A percentile compares a stretch with the other conserved stretches of the same genome.
phyloP scores from a whole-genome alignment of 1,140 invertebrate genomes.

The Drosophila dunni region DNA sequence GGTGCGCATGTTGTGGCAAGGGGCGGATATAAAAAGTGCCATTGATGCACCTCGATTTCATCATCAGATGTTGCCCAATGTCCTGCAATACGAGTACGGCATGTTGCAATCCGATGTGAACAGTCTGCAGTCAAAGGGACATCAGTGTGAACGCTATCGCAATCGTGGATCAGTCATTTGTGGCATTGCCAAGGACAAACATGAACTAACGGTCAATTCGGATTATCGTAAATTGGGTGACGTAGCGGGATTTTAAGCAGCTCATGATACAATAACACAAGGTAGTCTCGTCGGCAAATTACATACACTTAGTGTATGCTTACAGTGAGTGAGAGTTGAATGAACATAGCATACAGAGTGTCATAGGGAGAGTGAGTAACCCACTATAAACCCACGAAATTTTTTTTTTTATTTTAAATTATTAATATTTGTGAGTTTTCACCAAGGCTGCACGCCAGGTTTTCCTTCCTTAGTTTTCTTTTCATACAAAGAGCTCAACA shows the following conservation, averaged over 20 bases:
- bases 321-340: too few relatives aligned
- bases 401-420: too few relatives aligned
- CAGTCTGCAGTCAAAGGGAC: conserved; percentile 88
- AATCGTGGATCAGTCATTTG: conserved; percentile 90
- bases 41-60: conserved; percentile 94
- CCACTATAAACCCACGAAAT: too few relatives aligned
- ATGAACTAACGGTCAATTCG: conserved; percentile 90
- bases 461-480: too few relatives aligned
- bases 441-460: too few relatives aligned
- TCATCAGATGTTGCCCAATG: conserved; percentile 96
- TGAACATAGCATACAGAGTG: too few relatives aligned
- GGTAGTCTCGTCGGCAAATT: too few relatives aligned
- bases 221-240: conserved; percentile 94
- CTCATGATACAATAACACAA: too few relatives aligned
- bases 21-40: conserved; percentile 90
- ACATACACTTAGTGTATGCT: too few relatives aligned
- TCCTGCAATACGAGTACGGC: conserved; percentile 90
- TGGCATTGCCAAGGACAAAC: conserved; percentile 87
- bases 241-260: conserved; percentile 88
- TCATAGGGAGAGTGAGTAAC: too few relatives aligned
- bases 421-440: too few relatives aligned
- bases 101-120: conserved; percentile 87
- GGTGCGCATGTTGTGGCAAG: conserved; percentile 90
- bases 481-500: too few relatives aligned
- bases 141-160: conserved; percentile 88